Evolutionary conservation across 2,113 vertebrate species (phyloP).

Genomic region (Echinops telfairi): DNA sequence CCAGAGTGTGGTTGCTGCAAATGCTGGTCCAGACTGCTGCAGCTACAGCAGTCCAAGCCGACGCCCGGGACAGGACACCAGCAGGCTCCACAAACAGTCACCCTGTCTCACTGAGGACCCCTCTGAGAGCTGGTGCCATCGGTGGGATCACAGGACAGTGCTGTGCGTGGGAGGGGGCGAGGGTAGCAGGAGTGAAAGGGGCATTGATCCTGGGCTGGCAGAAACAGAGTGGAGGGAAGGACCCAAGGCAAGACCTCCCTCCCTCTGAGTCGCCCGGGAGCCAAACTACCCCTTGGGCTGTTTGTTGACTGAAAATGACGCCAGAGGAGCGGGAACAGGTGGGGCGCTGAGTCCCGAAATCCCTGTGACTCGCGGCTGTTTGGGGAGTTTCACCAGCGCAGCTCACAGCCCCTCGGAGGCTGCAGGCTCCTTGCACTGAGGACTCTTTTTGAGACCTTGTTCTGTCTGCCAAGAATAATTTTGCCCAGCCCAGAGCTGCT

Average conservation of each 20-base stretch:
- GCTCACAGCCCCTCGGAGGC: conserved; percentile 54
- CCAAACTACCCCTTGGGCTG: conserved; percentile 56
- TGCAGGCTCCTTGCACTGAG: conserved; percentile 73
- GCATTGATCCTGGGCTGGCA: too few relatives aligned
- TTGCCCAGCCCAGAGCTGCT: conserved; percentile 72
- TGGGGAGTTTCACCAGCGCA: not conserved
- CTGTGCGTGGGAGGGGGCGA: not conserved
- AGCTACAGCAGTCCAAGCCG: not conserved
- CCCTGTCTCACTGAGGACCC: not conserved
- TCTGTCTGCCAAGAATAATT: conserved; percentile 83
- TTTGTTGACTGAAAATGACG: conserved; percentile 72
- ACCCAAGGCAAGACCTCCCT: not conserved
- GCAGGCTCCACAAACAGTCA: not conserved
- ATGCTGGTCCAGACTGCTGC: not conserved
- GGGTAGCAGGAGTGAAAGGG: conserved; percentile 16
- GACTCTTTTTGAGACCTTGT: conserved; percentile 69
- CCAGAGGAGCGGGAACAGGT: conserved; percentile 54
- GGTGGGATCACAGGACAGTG: not conserved
- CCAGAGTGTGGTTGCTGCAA: not conserved
- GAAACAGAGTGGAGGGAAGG: not conserved
- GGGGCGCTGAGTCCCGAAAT: conserved; percentile 65
- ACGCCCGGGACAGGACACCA: not conserved
- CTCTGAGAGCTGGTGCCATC: not conserved
- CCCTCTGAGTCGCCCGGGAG: conserved; percentile 27
- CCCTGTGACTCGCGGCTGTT: conserved; percentile 59